These are phyloP conservation scores for Branchinecta sandiegonensis DNA, from an alignment of 2,888 invertebrate species.

Conservation along the genomic window DNA sequence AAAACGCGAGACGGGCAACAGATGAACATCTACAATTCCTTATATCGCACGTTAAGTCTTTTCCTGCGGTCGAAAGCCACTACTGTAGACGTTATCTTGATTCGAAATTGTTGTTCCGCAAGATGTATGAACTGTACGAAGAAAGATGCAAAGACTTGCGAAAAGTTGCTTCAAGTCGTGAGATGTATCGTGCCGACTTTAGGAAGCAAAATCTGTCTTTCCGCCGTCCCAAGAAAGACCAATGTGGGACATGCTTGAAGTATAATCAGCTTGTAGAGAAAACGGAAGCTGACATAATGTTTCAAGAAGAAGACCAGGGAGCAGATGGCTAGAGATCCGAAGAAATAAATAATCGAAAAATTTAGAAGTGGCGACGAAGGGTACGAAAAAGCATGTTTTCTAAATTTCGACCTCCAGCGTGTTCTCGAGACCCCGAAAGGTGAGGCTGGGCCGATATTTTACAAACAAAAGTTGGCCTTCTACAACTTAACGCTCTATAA, in stretches of 20 bases:
- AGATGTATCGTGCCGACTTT: background rate
- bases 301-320: background rate
- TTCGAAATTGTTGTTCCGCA: no score
- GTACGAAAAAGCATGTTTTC: background rate
- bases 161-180: background rate
- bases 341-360: background rate
- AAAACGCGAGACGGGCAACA: no score
- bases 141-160: background rate
- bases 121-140: slow-evolving; percentile 6
- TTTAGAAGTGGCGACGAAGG: background rate
- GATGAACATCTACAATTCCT: no score
- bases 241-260: background rate
- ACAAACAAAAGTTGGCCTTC: slow-evolving; percentile 30
- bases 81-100: no score
- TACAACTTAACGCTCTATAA: slow-evolving; percentile 32
- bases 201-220: background rate
- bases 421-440: no score
- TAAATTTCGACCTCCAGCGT: slow-evolving; percentile 19
- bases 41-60: no score
- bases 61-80: no score
- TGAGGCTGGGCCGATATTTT: slow-evolving; percentile 25
- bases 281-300: no score
- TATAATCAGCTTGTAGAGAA: background rate
- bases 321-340: background rate
- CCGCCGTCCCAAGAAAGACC: background rate